Conservation (phyloP, 37 sponge, comb jelly and placozoan genomes). For the Theonella swinhoei region DNA sequence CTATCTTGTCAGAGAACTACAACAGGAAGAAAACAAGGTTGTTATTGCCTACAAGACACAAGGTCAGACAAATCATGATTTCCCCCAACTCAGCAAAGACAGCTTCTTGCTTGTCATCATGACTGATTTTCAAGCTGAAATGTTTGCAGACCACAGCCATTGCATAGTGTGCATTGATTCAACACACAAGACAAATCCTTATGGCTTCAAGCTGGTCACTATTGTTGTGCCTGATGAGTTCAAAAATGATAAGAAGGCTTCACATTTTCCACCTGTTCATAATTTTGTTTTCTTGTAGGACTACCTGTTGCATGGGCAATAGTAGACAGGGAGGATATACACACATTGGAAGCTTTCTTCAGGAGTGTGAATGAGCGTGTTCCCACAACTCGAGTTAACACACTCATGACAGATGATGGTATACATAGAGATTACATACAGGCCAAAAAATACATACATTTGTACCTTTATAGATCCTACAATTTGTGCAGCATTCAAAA, state of each 20-base stretch:
- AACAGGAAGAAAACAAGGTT: background rate
- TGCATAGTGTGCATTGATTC: background rate
- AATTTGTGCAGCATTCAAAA: too few relatives aligned
- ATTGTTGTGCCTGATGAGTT: slow-evolving; percentile 28
- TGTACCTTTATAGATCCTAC: too few relatives aligned
- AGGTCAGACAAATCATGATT: background rate
- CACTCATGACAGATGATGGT: too few relatives aligned
- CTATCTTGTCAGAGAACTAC: slow-evolving; percentile 7
- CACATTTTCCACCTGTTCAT: too few relatives aligned
- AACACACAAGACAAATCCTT: slow-evolving; percentile 35
- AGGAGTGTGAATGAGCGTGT: too few relatives aligned
- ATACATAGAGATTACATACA: too few relatives aligned
- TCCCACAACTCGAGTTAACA: too few relatives aligned
- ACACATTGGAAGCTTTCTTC: too few relatives aligned
- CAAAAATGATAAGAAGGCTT: slow-evolving; percentile 24
- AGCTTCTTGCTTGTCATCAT: slow-evolving; percentile 20
- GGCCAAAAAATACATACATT: too few relatives aligned
- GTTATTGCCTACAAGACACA: slow-evolving; percentile 31
- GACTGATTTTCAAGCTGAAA: slow-evolving; percentile 10
- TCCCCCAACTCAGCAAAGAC: background rate
- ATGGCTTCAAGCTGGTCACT: slow-evolving; percentile 24
- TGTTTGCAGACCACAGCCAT: background rate
- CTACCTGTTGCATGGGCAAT: too few relatives aligned
- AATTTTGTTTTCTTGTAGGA: too few relatives aligned
- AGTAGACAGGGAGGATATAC: too few relatives aligned